Evolutionary conservation across 2,113 vertebrate genomes (phyloP).

Genomic region (Pachypanchax playfairii): DNA sequence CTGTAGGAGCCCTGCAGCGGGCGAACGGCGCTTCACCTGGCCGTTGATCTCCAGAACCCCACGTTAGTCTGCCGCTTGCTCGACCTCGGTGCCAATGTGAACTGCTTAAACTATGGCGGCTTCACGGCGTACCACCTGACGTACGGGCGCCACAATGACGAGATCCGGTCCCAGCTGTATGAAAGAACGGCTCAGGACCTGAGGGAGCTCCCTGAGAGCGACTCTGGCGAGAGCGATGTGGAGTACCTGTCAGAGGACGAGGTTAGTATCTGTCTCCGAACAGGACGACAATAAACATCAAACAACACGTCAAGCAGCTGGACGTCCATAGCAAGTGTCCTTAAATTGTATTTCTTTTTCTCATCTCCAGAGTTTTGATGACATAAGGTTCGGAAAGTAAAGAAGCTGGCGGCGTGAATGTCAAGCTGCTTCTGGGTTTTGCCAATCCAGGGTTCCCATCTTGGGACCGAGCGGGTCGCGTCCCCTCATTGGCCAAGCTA

Average conservation of each 20-base stretch:
- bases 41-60: conserved; percentile 92
- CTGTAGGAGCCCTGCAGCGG: conserved; percentile 93
- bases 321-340: background rate
- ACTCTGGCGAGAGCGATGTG: conserved; percentile 85
- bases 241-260: conserved; percentile 88
- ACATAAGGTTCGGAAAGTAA: conserved; percentile 79
- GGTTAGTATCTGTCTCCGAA: no score
- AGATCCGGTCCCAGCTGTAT: conserved; percentile 87
- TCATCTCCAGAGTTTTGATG: conserved; percentile 75
- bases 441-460: conserved; percentile 12
- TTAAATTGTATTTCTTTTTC: background rate
- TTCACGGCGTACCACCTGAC: conserved; percentile 94
- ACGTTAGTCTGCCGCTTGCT: conserved; percentile 86
- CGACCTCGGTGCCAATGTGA: conserved; percentile 88
- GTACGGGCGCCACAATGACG: conserved; percentile 87
- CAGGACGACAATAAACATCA: no score
- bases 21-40: conserved; percentile 91
- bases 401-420: conserved; percentile 23
- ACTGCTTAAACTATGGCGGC: conserved; percentile 92
- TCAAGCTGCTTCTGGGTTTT: conserved; percentile 64
- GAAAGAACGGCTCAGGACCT: conserved; percentile 83
- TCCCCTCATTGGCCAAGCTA: conserved; percentile 9
- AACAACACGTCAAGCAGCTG: no score
- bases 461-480: conserved; percentile 25
- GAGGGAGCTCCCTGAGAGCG: conserved; percentile 88